Evolutionary conservation across 2,113 vertebrate species (phyloP).

Genomic region (Eclectus roratus): DNA sequence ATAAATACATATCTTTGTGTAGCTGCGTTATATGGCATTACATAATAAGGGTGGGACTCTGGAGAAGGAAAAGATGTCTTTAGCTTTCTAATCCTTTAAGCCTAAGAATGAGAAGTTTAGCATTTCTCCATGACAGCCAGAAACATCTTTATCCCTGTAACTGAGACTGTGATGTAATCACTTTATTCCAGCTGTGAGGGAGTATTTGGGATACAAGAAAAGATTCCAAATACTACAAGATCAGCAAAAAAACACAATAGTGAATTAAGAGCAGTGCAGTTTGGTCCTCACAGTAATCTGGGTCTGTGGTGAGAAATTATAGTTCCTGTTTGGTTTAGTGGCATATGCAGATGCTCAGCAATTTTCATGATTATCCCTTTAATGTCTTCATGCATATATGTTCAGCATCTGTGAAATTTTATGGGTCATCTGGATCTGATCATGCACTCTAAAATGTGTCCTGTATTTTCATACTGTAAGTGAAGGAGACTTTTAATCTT

Average conservation of each 20-base stretch:
- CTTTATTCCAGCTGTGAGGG: conserved; percentile 16
- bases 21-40: neutral
- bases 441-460: neutral
- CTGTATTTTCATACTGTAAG: neutral
- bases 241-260: conserved; percentile 1
- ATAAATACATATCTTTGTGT: neutral
- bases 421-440: conserved; percentile 12
- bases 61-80: neutral
- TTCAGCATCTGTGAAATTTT: conserved; percentile 11
- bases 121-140: neutral
- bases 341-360: conserved; percentile 13
- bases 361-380: neutral
- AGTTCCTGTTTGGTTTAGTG: conserved; percentile 13
- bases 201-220: neutral
- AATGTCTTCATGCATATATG: neutral
- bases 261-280: neutral
- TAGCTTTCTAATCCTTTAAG: conserved; percentile 13
- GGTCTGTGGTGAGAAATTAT: neutral
- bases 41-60: neutral
- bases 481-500: neutral
- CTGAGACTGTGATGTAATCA: conserved; percentile 16
- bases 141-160: conserved; percentile 2
- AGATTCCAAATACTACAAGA: neutral
- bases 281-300: neutral
- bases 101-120: neutral